Base-by-base conservation (phyloP, 2,888 invertebrate genomes). In the Latheticus oryzae region DNA sequence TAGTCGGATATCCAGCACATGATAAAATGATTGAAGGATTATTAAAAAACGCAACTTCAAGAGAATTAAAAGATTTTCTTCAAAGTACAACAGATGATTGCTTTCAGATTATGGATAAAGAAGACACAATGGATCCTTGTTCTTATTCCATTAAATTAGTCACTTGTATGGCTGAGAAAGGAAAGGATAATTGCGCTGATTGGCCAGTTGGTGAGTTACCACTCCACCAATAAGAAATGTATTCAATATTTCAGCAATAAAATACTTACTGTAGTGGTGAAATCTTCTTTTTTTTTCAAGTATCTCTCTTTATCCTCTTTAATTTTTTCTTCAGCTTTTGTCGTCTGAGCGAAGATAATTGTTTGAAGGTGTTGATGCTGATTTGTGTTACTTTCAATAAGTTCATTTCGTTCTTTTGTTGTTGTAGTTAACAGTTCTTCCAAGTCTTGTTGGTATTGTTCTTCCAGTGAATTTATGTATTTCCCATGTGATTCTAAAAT, bases 21-120 rank as follows among this genome's bases (percentile, higher is more conserved):
- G 82, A 84, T 54, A 81, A 87, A 62, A 83, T 90, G 0, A 81
- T 83, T 3, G 83, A 85, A 61, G 77, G 81, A 24, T 78, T 90
- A 38, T 83, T 85, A 2, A 85, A 85, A 70, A 84, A 85, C 54
- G 80, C 87, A 1, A 82, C 82, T 7, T 84, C 86, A 72, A 82
- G 85, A 24, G 88, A 88, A 61, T 68, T 90, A 0, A 82, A 81
- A 12, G 87, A 87, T 71, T 90, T 90, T 65, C 77, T 90, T 2
- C 85, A 86, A 65, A 88, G 90, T 71, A 84, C 88, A 0, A 83
- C 88, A 33, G 84, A 87, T 60, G 87, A 89, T 63, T 91, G 91
- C 67, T 90, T 89, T 66, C 86, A 85, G 64, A 53, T 67, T 50
- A 53, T 70, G 17, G 66, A 69, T 4, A 48, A 66, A 56, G 66